A percentile compares a stretch with the other conserved stretches of the same genome.
Conservation (phyloP, 1,140 invertebrate genomes). For the Achatina immaculata region DNA sequence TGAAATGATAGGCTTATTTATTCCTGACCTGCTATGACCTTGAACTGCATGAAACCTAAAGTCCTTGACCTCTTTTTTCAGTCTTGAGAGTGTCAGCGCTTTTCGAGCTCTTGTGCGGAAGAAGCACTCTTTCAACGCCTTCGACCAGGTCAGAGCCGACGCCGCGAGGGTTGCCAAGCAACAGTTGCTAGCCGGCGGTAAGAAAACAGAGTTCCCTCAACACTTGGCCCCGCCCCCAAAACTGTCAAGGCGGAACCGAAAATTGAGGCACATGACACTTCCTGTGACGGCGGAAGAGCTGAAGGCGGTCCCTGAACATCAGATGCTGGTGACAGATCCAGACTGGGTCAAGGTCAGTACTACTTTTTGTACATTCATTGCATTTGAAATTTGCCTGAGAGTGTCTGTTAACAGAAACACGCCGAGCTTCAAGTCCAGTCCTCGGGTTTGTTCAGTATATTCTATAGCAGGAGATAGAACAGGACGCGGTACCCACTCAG, state of each 20-base stretch:
- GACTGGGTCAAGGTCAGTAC: slow-evolving; percentile 40
- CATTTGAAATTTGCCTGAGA: too few species aligned
- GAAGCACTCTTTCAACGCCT: slow-evolving; percentile 62
- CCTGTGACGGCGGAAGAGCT: slow-evolving; percentile 68
- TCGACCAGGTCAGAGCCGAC: slow-evolving; percentile 57
- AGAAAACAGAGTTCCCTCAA: slow-evolving; percentile 62
- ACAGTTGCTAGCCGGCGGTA: neutral
- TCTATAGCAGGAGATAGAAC: too few species aligned
- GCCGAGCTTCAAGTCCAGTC: too few species aligned
- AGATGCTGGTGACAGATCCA: slow-evolving; percentile 44
- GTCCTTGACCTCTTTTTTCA: too few species aligned
- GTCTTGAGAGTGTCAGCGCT: slow-evolving; percentile 63
- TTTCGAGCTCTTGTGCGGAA: slow-evolving; percentile 64
- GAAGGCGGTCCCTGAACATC: slow-evolving; percentile 60
- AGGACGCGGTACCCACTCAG: too few species aligned
- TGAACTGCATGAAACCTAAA: too few species aligned
- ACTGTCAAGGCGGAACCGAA: slow-evolving; percentile 38
- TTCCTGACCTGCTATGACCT: too few species aligned
- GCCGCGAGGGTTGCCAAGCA: slow-evolving; percentile 32
- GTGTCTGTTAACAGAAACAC: too few species aligned
- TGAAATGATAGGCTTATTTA: too few species aligned
- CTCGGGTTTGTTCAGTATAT: too few species aligned
- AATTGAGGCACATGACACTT: slow-evolving; percentile 59
- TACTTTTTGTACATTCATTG: too few species aligned
- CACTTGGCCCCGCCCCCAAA: slow-evolving; percentile 44